Base-by-base conservation (phyloP, 2,797 vertebrate species). In the Hyperoplus lanceolatus region DNA sequence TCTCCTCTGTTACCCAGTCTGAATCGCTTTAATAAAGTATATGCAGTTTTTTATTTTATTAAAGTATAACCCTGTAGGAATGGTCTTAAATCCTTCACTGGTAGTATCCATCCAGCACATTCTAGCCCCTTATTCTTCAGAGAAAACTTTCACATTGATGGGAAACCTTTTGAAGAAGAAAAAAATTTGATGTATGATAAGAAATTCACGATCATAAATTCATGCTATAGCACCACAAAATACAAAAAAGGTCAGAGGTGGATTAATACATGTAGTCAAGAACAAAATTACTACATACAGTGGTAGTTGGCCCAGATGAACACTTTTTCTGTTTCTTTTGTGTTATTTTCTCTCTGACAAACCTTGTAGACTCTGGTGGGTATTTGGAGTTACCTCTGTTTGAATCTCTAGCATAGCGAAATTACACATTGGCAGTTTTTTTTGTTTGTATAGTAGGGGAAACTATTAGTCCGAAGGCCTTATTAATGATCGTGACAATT, bases 331-430 rank as follows among this genome's bases (percentile, higher is more conserved):
- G 50, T 13, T 29, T 46, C 12, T 50, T 75, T 65, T 66, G 63
- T 65, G 29, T 29, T 29, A 13, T 73, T 18, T 43, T 21, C 42
- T 73, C 59, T 49, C 9, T 55, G 43, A 56, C 53, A 45, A 70
- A 70, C 70, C 55, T 75, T 75, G 62, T 16, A 60, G 49, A 65
- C 50, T 41, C 9, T 58, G 6, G 55, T 64, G 53, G 42, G 38
- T 56, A 56, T 77, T 80, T 50, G 55, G 42, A 57, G 48, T 82
- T 59, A 38, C 41, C 50, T 63, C 16, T 73, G 43, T 74, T 9
- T 69, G 41, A 38, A 1, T 76, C n/a, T 41, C 18, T 9, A 42
- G 13, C 50, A 62, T 42, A 2, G 12, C 41, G 3, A 15, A 8
- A 12, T 50, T 70, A 45, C 14, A 43, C 1, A 0, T 57, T 55